These are phyloP conservation scores for Cyanoramphus novaezelandiae DNA, from an alignment of 2,113 vertebrate genomes.

Conservation along the genomic window DNA sequence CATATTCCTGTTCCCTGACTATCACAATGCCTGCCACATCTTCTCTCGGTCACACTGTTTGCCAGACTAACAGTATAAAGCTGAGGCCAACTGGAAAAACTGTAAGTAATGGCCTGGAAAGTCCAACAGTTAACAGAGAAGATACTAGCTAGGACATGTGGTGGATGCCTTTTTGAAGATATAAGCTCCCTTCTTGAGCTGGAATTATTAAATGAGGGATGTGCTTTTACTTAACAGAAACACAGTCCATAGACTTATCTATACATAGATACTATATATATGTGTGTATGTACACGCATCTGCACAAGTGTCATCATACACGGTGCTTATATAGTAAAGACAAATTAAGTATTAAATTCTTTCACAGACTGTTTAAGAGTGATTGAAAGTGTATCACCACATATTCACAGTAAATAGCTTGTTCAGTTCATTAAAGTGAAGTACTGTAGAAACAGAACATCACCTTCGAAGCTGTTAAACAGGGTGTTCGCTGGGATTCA, in stretches of 20 bases:
- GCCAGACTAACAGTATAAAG: background rate
- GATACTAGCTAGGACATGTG: background rate
- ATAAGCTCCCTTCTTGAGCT: constrained; percentile 23
- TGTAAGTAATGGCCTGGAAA: background rate
- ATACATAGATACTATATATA: constrained; percentile 28
- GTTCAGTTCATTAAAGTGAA: constrained; percentile 53
- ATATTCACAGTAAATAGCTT: constrained; percentile 7
- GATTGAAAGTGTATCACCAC: constrained; percentile 31
- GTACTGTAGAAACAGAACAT: constrained; percentile 56
- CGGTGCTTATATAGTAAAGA: constrained; percentile 15
- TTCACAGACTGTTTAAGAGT: constrained; percentile 46
- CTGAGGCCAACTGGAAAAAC: background rate
- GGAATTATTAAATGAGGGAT: constrained; percentile 7
- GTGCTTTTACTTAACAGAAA: constrained; percentile 34
- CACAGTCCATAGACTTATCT: constrained; percentile 33
- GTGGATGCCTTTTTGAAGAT: background rate
- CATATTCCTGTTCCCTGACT: background rate
- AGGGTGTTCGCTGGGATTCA: constrained; percentile 37
- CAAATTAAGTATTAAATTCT: constrained; percentile 20
- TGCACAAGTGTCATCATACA: constrained; percentile 35
- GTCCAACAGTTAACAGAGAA: constrained; percentile 7
- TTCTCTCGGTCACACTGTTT: background rate
- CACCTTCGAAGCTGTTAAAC: constrained; percentile 50
- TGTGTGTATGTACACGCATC: constrained; percentile 20
- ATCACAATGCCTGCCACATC: background rate